Evolutionary conservation across 2,797 vertebrate genomes (phyloP).

Genomic region (Myiotriccus ornatus): DNA sequence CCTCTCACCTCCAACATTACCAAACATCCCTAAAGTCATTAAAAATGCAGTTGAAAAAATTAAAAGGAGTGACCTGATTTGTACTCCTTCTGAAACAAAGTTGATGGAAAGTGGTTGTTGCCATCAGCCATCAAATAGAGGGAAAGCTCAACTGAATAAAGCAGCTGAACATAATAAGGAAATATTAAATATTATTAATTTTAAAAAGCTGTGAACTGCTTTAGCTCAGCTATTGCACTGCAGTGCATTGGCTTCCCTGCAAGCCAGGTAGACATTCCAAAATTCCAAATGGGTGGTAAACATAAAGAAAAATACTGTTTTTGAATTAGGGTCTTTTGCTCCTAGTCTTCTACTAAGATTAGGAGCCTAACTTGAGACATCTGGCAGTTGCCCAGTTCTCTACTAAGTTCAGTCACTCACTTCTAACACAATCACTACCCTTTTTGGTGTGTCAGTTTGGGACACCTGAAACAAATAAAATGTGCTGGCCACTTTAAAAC

Average conservation of each 20-base stretch:
- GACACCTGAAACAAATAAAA: not conserved
- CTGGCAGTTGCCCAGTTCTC: not conserved
- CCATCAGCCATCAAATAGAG: not conserved
- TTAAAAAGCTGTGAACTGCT: not conserved
- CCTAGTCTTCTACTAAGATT: not conserved
- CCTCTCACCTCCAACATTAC: not conserved
- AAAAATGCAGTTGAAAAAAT: not conserved
- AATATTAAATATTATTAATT: not conserved
- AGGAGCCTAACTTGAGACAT: not conserved
- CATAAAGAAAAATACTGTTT: not conserved
- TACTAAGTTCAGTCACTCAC: not conserved
- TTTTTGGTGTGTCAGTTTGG: not conserved
- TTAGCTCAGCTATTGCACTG: not conserved
- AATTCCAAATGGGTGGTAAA: not conserved
- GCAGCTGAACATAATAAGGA: not conserved
- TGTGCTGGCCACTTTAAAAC: not conserved
- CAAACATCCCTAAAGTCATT: not conserved
- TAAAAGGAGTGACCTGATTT: not conserved
- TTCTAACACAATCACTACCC: not conserved
- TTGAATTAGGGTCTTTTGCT: not conserved
- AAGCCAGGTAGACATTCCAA: not conserved
- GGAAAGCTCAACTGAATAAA: not conserved
- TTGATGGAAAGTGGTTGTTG: not conserved
- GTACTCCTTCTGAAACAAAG: not conserved
- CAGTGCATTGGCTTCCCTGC: not conserved